Percentiles rank a stretch among this genome's conserved stretches.
Conservation (phyloP, 2,113 vertebrate species). For the Pomatorhinus ruficollis region DNA sequence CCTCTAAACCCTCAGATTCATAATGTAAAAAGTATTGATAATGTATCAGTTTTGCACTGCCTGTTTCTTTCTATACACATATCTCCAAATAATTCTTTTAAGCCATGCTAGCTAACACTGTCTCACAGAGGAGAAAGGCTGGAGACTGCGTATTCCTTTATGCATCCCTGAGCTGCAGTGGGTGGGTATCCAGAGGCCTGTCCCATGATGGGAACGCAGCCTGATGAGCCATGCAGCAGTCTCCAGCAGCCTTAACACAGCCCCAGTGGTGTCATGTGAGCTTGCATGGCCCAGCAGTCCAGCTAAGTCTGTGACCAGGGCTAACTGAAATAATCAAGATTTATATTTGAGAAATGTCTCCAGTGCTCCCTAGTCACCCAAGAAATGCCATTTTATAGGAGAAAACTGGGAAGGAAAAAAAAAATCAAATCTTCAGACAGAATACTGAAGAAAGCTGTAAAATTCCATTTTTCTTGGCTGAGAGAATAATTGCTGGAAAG, state of each 20-base stretch:
- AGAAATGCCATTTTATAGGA: not conserved
- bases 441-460: not conserved
- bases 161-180: not conserved
- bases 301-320: not conserved
- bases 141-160: not conserved
- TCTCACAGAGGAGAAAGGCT: not conserved
- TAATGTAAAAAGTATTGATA: not conserved
- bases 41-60: not conserved
- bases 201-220: not conserved
- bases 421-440: fast-evolving
- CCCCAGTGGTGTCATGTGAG: not conserved
- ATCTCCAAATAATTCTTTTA: not conserved
- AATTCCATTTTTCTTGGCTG: not conserved
- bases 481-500: not conserved
- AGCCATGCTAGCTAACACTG: not conserved
- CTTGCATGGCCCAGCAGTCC: not conserved
- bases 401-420: not conserved
- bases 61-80: not conserved
- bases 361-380: not conserved
- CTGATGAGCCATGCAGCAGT: not conserved
- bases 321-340: not conserved
- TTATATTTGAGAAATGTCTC: not conserved
- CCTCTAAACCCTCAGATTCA: not conserved
- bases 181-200: fast-evolving
- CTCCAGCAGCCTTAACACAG: not conserved